A percentile compares a stretch with the other conserved stretches of the same genome.
Evolutionary conservation across 2,888 invertebrate genomes (phyloP).

Genomic region (Eupithecia subumbrata): DNA sequence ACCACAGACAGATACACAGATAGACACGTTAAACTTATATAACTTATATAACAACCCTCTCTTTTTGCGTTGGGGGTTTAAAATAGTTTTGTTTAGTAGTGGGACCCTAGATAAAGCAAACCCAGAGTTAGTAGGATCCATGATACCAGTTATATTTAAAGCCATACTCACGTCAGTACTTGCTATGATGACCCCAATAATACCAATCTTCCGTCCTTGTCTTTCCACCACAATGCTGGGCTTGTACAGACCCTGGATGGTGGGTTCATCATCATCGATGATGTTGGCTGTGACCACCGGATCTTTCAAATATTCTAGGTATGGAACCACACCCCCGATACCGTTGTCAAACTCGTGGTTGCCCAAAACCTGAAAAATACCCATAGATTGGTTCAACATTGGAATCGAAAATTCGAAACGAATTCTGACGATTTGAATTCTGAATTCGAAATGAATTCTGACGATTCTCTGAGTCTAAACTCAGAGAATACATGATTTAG

Average conservation of each 20-base stretch:
- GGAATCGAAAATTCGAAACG: not conserved
- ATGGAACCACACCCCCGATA: slow-evolving; percentile 88
- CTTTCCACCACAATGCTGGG: slow-evolving; percentile 87
- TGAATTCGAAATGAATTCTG: not conserved
- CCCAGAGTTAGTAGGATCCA: not conserved
- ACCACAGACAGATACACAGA: too few relatives aligned
- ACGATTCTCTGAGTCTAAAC: too few relatives aligned
- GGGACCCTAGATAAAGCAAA: not conserved
- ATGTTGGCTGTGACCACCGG: slow-evolving; percentile 91
- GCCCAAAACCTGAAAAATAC: slow-evolving; percentile 86
- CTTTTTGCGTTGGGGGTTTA: too few relatives aligned
- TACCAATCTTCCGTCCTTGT: slow-evolving; percentile 87
- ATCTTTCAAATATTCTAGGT: slow-evolving; percentile 85
- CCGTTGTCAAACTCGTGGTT: slow-evolving; percentile 95
- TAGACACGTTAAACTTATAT: too few relatives aligned
- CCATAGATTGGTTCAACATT: not conserved
- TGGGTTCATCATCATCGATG: slow-evolving; percentile 87
- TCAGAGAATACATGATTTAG: not conserved
- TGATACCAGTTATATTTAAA: not conserved
- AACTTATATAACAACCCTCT: too few relatives aligned
- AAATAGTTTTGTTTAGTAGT: too few relatives aligned
- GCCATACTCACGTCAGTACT: slow-evolving; percentile 64
- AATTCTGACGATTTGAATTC: not conserved
- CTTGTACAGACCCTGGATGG: slow-evolving; percentile 86
- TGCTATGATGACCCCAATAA: slow-evolving; percentile 88